A percentile compares a stretch with the other conserved stretches of the same genome.
Evolutionary conservation across 2,888 invertebrate genomes (phyloP).

Genomic region (Mythimna lalbum): DNA sequence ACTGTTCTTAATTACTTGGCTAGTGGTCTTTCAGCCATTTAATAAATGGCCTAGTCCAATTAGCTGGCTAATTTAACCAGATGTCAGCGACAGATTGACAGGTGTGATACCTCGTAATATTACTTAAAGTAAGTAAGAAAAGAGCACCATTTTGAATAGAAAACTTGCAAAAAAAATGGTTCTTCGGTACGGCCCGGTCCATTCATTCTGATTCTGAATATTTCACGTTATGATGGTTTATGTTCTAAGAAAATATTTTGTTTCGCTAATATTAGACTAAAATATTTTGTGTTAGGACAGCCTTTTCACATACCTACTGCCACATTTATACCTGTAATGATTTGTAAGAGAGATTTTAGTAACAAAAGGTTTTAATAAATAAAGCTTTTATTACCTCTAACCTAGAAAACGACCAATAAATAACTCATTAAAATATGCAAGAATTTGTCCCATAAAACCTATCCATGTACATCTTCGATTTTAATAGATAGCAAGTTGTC

Average conservation of each 20-base stretch:
- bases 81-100: no score
- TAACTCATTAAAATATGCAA: background rate
- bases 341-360: background rate
- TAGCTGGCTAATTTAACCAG: no score
- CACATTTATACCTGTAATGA: background rate
- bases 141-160: background rate
- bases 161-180: background rate
- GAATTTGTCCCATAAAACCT: constrained; percentile 10
- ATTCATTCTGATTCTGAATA: constrained; percentile 8
- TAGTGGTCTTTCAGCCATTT: no score
- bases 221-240: constrained; percentile 17
- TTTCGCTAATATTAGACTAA: background rate
- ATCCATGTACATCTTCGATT: background rate
- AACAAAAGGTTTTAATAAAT: no score
- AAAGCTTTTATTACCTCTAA: no score
- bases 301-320: background rate
- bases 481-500: constrained; percentile 1
- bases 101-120: no score
- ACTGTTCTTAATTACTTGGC: no score
- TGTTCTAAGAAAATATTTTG: constrained; percentile 7
- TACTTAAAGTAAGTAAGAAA: background rate
- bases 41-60: no score
- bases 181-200: background rate
- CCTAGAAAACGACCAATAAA: background rate
- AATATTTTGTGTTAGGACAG: background rate